A percentile compares a stretch with the other conserved stretches of the same genome.
Conservation (phyloP, 2,797 vertebrate genomes). For the Microcaecilia unicolor region DNA sequence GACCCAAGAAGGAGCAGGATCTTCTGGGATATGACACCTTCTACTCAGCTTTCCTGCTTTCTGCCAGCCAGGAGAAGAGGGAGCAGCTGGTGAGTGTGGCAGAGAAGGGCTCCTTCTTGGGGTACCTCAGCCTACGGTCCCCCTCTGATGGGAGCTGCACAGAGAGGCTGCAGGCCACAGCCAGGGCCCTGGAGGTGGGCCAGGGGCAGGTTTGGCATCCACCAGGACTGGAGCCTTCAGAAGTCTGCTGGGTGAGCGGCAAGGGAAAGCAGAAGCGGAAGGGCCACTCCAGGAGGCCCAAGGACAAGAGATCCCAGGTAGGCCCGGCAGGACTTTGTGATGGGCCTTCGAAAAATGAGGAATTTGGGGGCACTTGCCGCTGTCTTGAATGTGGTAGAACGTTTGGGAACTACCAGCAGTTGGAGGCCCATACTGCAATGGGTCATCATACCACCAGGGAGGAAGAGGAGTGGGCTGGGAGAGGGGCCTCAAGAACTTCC, state of each 20-base stretch:
- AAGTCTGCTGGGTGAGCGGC: slow-evolving; percentile 53
- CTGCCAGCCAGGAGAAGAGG: slow-evolving; percentile 38
- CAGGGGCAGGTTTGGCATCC: slow-evolving; percentile 9
- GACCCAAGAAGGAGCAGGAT: slow-evolving; percentile 12
- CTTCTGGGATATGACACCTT: slow-evolving; percentile 69
- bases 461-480: slow-evolving; percentile 30
- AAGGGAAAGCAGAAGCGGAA: slow-evolving; percentile 2
- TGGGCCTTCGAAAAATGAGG: slow-evolving; percentile 6
- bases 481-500: slow-evolving; percentile 21
- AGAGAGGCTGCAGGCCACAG: slow-evolving; percentile 73
- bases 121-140: slow-evolving; percentile 68
- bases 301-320: slow-evolving; percentile 23
- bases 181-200: slow-evolving; percentile 35
- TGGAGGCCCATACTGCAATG: background rate
- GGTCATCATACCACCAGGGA: no score
- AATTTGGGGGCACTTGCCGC: slow-evolving; percentile 70
- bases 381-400: slow-evolving; percentile 65
- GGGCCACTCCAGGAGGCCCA: slow-evolving; percentile 17
- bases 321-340: slow-evolving; percentile 27
- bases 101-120: slow-evolving; percentile 64
- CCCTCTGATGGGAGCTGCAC: slow-evolving; percentile 67
- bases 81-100: no score
- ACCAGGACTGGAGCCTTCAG: slow-evolving; percentile 49
- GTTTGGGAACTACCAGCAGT: slow-evolving; percentile 41
- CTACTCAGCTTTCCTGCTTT: slow-evolving; percentile 76